Percentiles rank a stretch among this genome's conserved stretches.
Evolutionary conservation across 2,888 invertebrate genomes (phyloP).

Genomic region (Stenotaenia linearis): DNA sequence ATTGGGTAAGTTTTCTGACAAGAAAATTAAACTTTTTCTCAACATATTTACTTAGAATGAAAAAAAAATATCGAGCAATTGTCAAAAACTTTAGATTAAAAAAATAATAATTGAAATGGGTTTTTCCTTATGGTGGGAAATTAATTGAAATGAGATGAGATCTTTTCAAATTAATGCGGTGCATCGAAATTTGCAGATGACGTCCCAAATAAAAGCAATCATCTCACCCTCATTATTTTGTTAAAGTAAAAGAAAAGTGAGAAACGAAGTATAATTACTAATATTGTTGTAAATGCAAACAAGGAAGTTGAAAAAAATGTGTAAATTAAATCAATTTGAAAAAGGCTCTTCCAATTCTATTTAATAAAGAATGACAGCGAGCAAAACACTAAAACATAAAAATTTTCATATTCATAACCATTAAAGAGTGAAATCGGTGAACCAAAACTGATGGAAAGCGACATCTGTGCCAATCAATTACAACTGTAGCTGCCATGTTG

Average conservation of each 20-base stretch:
- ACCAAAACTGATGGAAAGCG: background rate
- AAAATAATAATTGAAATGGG: background rate
- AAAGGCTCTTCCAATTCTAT: too few species aligned
- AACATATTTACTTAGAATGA: background rate
- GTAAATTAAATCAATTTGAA: too few species aligned
- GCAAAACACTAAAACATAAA: background rate
- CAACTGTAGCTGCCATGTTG: background rate
- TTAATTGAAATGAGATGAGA: background rate
- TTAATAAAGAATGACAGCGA: too few species aligned
- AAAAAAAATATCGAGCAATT: too few species aligned
- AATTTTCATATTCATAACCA: background rate
- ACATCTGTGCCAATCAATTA: background rate
- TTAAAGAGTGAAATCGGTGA: background rate
- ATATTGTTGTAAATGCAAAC: too few species aligned
- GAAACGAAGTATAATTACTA: too few species aligned
- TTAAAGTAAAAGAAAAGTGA: too few species aligned
- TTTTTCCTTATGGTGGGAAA: background rate
- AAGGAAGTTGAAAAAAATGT: too few species aligned
- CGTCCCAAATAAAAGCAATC: background rate
- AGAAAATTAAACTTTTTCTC: background rate
- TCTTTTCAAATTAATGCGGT: background rate
- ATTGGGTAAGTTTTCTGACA: background rate
- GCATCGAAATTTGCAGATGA: background rate
- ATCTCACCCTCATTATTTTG: too few species aligned
- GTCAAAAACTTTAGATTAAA: too few species aligned